Evolutionary conservation across 2,113 vertebrate genomes (phyloP).

Genomic region (Saccopteryx bilineata): DNA sequence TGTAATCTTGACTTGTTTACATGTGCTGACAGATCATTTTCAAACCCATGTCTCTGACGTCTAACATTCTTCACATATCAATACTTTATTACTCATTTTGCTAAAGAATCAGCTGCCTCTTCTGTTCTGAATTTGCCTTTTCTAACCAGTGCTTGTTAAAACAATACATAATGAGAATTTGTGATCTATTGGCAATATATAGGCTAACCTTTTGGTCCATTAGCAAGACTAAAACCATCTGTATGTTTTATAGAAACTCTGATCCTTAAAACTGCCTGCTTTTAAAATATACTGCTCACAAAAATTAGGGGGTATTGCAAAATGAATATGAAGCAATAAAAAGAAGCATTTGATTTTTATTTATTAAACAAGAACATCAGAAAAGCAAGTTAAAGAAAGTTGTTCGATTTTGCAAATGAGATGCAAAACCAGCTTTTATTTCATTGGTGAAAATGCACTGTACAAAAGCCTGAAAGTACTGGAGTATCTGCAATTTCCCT

Average conservation of each 20-base stretch:
- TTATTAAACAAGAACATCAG: no score
- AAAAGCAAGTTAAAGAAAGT: no score
- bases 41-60: not conserved
- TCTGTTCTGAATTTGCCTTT: not conserved
- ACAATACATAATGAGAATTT: not conserved
- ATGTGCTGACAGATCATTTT: constrained; percentile 35
- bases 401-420: no score
- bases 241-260: constrained; percentile 1
- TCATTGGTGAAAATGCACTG: no score
- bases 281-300: not conserved
- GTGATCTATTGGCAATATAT: not conserved
- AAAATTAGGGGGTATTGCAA: no score
- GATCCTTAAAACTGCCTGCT: constrained; percentile 1
- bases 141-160: constrained; percentile 33
- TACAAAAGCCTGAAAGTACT: no score
- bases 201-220: not conserved
- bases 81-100: not conserved
- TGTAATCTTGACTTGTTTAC: constrained; percentile 23
- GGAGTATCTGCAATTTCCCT: no score
- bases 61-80: not conserved
- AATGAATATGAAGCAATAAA: no score
- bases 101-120: not conserved
- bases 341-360: no score
- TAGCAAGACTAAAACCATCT: not conserved
- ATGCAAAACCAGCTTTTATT: no score